These are phyloP conservation scores for Chaetodon auriga DNA, from an alignment of 2,113 vertebrate species.

Conservation along the genomic window DNA sequence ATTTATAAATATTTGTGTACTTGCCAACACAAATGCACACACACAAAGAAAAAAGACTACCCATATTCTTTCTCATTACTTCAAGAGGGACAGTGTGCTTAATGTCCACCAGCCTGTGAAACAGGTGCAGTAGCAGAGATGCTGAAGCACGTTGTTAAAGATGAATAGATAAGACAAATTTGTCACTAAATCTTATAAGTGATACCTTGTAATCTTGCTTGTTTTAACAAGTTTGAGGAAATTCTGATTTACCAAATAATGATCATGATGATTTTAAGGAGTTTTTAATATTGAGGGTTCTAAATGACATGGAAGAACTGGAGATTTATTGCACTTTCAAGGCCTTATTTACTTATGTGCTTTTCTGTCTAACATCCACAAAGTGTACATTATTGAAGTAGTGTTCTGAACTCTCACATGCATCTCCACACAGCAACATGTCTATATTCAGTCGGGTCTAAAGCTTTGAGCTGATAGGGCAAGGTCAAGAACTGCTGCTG, in stretches of 20 bases:
- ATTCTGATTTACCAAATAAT: background rate
- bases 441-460: constrained; percentile 40
- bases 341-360: constrained; percentile 2
- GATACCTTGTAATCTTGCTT: background rate
- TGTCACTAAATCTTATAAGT: background rate
- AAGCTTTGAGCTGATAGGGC: constrained; percentile 38
- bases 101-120: background rate
- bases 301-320: background rate
- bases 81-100: background rate
- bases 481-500: constrained; percentile 51
- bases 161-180: background rate
- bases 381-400: constrained; percentile 4
- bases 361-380: background rate
- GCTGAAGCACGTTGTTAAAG: background rate
- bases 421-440: constrained; percentile 3
- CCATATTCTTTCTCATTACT: background rate
- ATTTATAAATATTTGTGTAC: background rate
- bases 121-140: background rate
- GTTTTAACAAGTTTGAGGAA: background rate
- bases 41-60: background rate
- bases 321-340: constrained; percentile 3
- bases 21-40: background rate
- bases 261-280: background rate
- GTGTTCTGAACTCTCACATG: background rate
- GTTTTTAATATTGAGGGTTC: background rate